Base-by-base conservation (phyloP, 1,140 invertebrate genomes). In the Pissodes strobi region DNA sequence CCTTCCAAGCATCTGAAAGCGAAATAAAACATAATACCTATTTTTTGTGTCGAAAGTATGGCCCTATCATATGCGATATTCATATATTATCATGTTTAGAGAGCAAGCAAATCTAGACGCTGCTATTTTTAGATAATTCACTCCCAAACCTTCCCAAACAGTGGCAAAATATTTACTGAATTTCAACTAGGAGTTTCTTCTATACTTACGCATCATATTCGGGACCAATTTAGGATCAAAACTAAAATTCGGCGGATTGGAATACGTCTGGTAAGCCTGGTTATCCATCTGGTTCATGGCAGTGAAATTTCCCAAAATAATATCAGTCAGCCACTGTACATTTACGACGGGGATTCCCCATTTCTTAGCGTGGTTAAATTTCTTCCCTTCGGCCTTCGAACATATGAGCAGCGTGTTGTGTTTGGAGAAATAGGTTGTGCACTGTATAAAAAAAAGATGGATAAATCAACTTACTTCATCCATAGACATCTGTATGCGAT, bases 291-390 rank as follows among this genome's bases (percentile, higher is more conserved):
- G 91, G 74, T 91, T 87, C 0, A 95, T 79, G 2, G 89, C 90
- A 68, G 84, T 89, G 75, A 89, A 87, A 76, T 95, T 91, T 1
- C 95, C 96, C 61, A 97, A 88, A 67, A 97, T 82, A 34, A 98
- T 84, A 78, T 98, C 95, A 55, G 91, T 94, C 39, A 99, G 79
- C 95, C 96, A 98, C 64, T 92, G 88, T 5, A 91, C 88, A 79
- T 95, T 98, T 0, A 98, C 94, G 1, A 94, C 87, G 12, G 91
- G 89, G 13, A 85, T 86, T 70, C 84, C 85, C 92, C 93, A 98
- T 77, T 97, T 92, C 41, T 91, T 86, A 0, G 96, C 95, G 71
- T 93, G 92, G 68, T 88, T 83, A 79, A 90, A 95, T 79, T 98
- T 98, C 45, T 82, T 81, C 23, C 94, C 94, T 70, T 95, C 92